phyloP scores from a whole-genome alignment of 2,797 vertebrate genomes.

The Onychomys leucogaster region DNA sequence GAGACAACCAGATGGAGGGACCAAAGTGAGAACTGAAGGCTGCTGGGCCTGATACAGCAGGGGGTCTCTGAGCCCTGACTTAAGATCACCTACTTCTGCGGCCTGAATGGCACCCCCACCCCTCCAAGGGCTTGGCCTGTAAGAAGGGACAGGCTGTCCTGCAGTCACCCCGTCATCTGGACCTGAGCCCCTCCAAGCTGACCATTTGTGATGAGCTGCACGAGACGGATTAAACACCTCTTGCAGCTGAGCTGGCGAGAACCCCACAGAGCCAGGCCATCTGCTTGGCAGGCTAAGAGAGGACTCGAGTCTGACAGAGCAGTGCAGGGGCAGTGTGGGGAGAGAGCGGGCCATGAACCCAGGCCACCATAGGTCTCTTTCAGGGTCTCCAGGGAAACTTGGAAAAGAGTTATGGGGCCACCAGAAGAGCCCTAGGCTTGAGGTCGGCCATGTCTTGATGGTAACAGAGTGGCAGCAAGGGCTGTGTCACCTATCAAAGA shows the following conservation, averaged over 20 bases:
- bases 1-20: background rate
- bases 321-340: background rate
- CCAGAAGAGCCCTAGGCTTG: background rate
- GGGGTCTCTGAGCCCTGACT: background rate
- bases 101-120: too few relatives aligned
- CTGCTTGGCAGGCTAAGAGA: background rate
- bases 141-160: background rate
- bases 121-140: background rate
- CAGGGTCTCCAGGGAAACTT: background rate
- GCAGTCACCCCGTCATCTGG: background rate
- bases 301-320: background rate
- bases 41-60: background rate
- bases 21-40: background rate
- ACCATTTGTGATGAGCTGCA: constrained; percentile 45
- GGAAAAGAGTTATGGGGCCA: background rate
- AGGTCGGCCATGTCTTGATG: background rate
- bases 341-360: background rate
- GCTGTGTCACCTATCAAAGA: background rate
- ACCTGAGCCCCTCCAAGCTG: background rate
- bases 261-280: constrained; percentile 3
- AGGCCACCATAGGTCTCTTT: background rate
- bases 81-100: background rate
- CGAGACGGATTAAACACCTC: background rate
- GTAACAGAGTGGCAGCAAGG: background rate
- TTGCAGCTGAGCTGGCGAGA: constrained; percentile 28